Evolutionary conservation across 1,140 invertebrate species (phyloP), one percentile per base, ranked within the genome.

Genomic region (Rhizoglyphus robini): DNA sequence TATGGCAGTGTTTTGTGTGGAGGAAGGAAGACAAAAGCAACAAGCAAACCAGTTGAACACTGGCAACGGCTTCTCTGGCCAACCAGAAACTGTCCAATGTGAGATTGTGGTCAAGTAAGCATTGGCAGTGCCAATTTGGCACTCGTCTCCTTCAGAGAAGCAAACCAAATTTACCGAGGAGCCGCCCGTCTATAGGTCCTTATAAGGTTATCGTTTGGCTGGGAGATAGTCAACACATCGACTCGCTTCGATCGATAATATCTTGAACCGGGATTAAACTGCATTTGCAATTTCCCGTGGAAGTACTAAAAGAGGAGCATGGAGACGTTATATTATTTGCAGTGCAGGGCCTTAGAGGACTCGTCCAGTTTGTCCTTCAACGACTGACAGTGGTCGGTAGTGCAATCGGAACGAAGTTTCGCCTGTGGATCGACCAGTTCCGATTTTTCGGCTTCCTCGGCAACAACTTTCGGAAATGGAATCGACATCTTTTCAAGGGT

Each of bases 91-190:
- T 11, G 36, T 41, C 18, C 18, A 41, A 41, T 11, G 18, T 8
- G 8, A 8, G 8, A 41, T 11, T 11, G 8, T 8, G 18, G 18
- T 11, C 36, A 41, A 8, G 18, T 11, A 41, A 41, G 18, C 18
- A 41, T 46, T 3, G 2, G n/a, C n/a, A n/a, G n/a, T n/a, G n/a
- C n/a, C n/a, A n/a, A n/a, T n/a, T n/a, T n/a, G n/a, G 23, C 1
- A 61, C 13, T 46, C 47, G 47, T 38, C 61, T 18, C 61, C 61
- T 30, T 63, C 34, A 5, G 61, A 63, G n/a, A n/a, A 25, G 27
- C 61, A 63, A n/a, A 63, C 18, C 36, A 63, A 63, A 18, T 34
- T 63, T 46, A 25, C 34, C 25, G 61, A 63, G 18, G 48, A 61
- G 20, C 29, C 36, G 23, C 47, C n/a, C n/a, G n/a, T n/a, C n/a